Evolutionary conservation across 53 echinoderm and acorn worm genomes (phyloP), one percentile per base, ranked within the genome.

Genomic region (Patiria pectinifera): DNA sequence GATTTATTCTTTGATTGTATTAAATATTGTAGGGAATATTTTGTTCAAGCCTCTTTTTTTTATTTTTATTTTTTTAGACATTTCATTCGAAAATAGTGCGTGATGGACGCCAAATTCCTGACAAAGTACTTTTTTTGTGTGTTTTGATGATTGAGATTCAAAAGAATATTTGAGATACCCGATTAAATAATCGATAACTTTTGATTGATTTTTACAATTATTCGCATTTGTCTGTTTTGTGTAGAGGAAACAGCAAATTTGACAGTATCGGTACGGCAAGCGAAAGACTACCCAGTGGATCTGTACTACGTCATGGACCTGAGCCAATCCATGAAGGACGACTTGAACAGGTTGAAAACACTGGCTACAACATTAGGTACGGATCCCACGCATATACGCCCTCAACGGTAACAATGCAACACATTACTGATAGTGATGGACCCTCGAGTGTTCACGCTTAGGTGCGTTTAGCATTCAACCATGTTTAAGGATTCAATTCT

Each of bases 281-380:
- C 99, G 0, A 85, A 88, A 44, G 97, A 99, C 77, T 99, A 99
- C 71, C 99, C 99, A 0, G 97, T 99, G 11, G 99, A 99, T 80
- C 95, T 99, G 24, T 99, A 99, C 87, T 99, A 99, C 80, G 96
- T 97, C 48, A 99, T 99, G 99, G 99, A 99, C 83, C 93, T 99
- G 25, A 96, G 96, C 80, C 86, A 93, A 4, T 99, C 99, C 69
- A 99, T 99, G 99, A 79, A 83, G 25, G 97, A 99, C 77, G 99
- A 99, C 95, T 89, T 99, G 62, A 86, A 88, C 21, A 96, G 93
- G 46, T 84, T 99, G 6, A 96, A 99, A 86, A 76, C 69, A 13
- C 86, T 99, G 10, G 99, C 95, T 83, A 69, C 78, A 13, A 83
- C 19, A 6, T 89, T 99, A 76, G 97, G 99, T 99, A 95, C 84